phyloP scores from a whole-genome alignment of 1,140 invertebrate genomes.

The Cydia splendana region DNA sequence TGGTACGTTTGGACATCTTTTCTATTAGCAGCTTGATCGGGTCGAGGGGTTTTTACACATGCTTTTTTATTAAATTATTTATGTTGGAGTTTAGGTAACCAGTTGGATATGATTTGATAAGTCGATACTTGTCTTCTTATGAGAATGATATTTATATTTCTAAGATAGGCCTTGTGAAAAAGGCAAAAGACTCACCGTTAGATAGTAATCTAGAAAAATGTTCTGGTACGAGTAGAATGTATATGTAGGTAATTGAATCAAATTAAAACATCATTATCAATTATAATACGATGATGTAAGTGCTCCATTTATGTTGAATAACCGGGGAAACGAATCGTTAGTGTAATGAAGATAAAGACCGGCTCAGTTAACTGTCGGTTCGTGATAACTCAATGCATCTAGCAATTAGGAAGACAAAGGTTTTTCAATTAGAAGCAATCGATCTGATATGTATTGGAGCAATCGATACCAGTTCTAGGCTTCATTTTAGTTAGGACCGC shows the following conservation, averaged over 20 bases:
- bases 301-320: slow-evolving; percentile 8
- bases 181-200: background rate
- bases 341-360: background rate
- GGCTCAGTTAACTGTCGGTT: slow-evolving; percentile 8
- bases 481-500: background rate
- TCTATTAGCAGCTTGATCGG: too few species aligned
- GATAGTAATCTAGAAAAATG: background rate
- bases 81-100: too few species aligned
- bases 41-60: too few species aligned
- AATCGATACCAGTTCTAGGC: background rate
- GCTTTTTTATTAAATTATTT: too few species aligned
- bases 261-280: slow-evolving; percentile 3
- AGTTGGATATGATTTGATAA: too few species aligned
- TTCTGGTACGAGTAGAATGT: background rate
- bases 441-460: background rate
- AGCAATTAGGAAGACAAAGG: background rate
- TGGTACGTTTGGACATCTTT: too few species aligned
- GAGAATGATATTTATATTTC: too few species aligned
- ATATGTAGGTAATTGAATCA: background rate
- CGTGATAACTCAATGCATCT: background rate
- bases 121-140: too few species aligned
- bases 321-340: slow-evolving; percentile 5
- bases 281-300: slow-evolving; percentile 6
- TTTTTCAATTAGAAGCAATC: background rate
- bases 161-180: background rate